Conservation (phyloP, 2,888 invertebrate genomes). For the Hypena proboscidalis region DNA sequence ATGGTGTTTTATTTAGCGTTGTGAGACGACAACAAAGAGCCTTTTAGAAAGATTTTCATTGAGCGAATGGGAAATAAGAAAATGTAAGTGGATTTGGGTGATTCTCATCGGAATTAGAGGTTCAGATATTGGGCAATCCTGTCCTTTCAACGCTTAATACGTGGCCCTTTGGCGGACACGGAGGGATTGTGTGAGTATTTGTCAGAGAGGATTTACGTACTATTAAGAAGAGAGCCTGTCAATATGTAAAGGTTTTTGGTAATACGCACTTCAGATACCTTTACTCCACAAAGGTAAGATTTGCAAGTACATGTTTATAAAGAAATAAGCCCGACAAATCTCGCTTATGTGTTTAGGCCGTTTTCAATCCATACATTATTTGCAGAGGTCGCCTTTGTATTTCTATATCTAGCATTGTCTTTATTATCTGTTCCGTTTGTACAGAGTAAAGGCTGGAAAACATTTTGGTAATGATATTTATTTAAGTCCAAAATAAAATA, state of each 20-base stretch:
- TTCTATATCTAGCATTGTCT: constrained; percentile 37
- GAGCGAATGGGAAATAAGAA: constrained; percentile 56
- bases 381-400: constrained; percentile 38
- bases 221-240: constrained; percentile 49
- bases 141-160: constrained; percentile 60
- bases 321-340: constrained; percentile 25
- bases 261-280: constrained; percentile 29
- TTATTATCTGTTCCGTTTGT: constrained; percentile 28
- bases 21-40: constrained; percentile 60
- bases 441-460: constrained; percentile 5
- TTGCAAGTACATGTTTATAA: constrained; percentile 45
- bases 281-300: constrained; percentile 38
- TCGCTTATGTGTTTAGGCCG: constrained; percentile 38
- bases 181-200: constrained; percentile 60
- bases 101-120: constrained; percentile 61
- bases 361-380: constrained; percentile 41
- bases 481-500: constrained; percentile 16
- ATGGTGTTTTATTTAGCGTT: constrained; percentile 57
- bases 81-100: constrained; percentile 63
- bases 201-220: constrained; percentile 60
- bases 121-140: constrained; percentile 58
- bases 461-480: constrained; percentile 25
- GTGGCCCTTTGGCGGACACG: constrained; percentile 62
- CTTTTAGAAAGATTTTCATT: constrained; percentile 64
- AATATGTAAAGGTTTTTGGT: constrained; percentile 41